A percentile compares a stretch with the other conserved stretches of the same genome.
These are phyloP conservation scores for Corythoichthys intestinalis DNA, from an alignment of 2,113 vertebrate genomes.

Conservation along the genomic window DNA sequence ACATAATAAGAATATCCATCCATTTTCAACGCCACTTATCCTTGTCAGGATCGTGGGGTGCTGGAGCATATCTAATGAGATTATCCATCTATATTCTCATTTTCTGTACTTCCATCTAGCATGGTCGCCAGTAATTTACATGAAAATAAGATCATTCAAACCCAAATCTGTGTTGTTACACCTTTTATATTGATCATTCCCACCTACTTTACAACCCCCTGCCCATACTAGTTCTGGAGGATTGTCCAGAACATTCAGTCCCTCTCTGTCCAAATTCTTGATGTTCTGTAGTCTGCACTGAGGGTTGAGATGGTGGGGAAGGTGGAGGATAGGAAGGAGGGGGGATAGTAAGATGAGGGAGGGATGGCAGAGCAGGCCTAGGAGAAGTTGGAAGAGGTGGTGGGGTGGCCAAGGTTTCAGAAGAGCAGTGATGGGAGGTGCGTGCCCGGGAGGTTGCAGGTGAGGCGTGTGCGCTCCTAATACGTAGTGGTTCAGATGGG, in stretches of 20 bases:
- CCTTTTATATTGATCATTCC: conserved; percentile 20
- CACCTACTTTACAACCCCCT: conserved; percentile 59
- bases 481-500: conserved; percentile 54
- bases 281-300: conserved; percentile 38
- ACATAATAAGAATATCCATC: background rate
- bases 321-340: conserved; percentile 60
- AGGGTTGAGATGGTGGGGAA: conserved; percentile 60
- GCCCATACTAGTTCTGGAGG: conserved; percentile 59
- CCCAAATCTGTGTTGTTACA: conserved; percentile 17
- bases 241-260: conserved; percentile 49
- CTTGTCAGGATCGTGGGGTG: too few relatives aligned
- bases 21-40: background rate
- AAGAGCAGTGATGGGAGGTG: conserved; percentile 42
- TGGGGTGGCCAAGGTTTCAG: conserved; percentile 32
- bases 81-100: background rate
- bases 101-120: background rate
- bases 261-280: conserved; percentile 53
- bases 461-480: conserved; percentile 65
- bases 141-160: background rate
- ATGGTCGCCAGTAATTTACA: background rate
- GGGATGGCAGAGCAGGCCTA: conserved; percentile 43
- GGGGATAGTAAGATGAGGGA: conserved; percentile 53
- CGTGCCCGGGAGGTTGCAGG: conserved; percentile 55
- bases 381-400: conserved; percentile 62
- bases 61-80: background rate